Conservation (phyloP, 2,797 vertebrate genomes). For the Dicrostonyx torquatus region DNA sequence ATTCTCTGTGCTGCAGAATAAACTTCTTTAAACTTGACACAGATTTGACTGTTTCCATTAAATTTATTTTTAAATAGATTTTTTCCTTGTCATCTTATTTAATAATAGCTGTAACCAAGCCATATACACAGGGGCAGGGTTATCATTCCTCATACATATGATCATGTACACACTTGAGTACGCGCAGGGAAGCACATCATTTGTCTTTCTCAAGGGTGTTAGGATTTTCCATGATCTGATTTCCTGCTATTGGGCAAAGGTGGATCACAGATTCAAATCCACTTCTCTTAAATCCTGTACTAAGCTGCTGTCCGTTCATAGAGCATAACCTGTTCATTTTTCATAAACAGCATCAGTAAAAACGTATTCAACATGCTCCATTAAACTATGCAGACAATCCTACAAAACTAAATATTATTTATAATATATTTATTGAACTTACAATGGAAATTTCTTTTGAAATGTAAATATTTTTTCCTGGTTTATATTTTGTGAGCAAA, state of each 20-base stretch:
- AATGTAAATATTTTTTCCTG: slow-evolving; percentile 15
- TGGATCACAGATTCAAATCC: background rate
- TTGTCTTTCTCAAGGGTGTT: background rate
- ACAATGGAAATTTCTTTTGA: slow-evolving; percentile 27
- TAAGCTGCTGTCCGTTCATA: background rate
- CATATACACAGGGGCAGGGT: background rate
- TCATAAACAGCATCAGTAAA: background rate
- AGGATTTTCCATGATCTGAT: background rate
- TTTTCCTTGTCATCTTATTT: background rate
- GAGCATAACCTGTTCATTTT: background rate
- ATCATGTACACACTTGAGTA: rapidly evolving
- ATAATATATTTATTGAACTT: slow-evolving; percentile 29
- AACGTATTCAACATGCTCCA: background rate
- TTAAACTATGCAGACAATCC: background rate
- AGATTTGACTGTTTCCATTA: background rate
- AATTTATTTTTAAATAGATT: background rate
- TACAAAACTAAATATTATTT: slow-evolving; percentile 8
- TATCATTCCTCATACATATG: background rate
- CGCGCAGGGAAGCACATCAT: background rate
- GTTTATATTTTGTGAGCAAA: slow-evolving; percentile 30
- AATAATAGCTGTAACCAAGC: background rate
- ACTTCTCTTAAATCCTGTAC: background rate
- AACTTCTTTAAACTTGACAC: slow-evolving; percentile 7
- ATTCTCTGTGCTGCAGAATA: background rate
- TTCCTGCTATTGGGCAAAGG: background rate